Conservation (phyloP, 2,797 vertebrate species). For the Rhynchotus rufescens region DNA sequence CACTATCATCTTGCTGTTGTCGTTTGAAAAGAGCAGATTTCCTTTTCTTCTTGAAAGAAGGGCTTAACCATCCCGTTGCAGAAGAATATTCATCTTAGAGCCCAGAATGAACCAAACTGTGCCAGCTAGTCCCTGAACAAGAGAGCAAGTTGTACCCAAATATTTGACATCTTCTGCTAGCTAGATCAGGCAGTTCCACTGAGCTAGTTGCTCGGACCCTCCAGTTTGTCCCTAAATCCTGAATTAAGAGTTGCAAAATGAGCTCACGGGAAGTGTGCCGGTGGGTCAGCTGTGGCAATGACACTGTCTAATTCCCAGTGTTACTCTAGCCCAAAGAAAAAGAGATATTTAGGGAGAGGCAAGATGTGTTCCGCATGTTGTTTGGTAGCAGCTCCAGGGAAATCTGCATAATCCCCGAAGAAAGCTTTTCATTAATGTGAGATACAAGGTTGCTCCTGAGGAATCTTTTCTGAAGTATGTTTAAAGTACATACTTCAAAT, state of each 20-base stretch:
- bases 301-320: background rate
- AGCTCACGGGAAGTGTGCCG: background rate
- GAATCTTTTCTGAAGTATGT: constrained; percentile 46
- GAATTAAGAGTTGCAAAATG: background rate
- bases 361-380: background rate
- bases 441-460: constrained; percentile 20
- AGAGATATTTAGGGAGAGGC: background rate
- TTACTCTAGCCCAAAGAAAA: background rate
- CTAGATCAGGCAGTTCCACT: background rate
- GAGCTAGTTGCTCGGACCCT: background rate
- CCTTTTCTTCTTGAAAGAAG: background rate
- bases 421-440: constrained; percentile 35
- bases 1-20: background rate
- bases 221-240: background rate
- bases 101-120: background rate
- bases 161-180: background rate
- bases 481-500: constrained; percentile 50
- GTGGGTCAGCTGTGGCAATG: background rate
- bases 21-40: background rate
- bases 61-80: background rate
- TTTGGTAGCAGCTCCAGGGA: background rate
- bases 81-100: background rate
- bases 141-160: background rate
- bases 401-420: constrained; percentile 28
- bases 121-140: background rate